These are phyloP conservation scores for Hymenochirus boettgeri DNA, from an alignment of 2,113 vertebrate genomes.

Conservation along the genomic window DNA sequence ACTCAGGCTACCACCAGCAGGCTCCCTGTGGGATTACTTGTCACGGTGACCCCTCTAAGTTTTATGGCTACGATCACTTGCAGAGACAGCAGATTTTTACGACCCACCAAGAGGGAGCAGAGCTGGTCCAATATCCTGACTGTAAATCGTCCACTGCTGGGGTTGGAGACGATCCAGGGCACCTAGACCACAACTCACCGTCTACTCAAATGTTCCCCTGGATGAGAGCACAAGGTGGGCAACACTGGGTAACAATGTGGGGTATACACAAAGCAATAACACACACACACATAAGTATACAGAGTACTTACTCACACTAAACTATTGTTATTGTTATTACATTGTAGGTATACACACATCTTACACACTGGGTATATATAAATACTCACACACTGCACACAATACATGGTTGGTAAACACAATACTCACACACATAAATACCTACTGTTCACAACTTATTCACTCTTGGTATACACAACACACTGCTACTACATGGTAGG, in stretches of 20 bases:
- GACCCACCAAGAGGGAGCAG: constrained; percentile 78
- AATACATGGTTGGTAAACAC: not conserved
- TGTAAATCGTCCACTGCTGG: constrained; percentile 89
- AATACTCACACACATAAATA: not conserved
- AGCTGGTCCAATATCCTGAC: constrained; percentile 82
- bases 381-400: not conserved
- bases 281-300: not conserved
- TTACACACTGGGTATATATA: too few relatives aligned
- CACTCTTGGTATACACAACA: not conserved
- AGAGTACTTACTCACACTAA: too few relatives aligned
- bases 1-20: constrained; percentile 61
- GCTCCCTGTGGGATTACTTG: constrained; percentile 71
- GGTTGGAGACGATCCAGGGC: constrained; percentile 82
- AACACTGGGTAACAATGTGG: not conserved
- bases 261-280: not conserved
- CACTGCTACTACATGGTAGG: not conserved
- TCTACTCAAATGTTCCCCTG: constrained; percentile 78
- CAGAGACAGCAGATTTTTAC: constrained; percentile 84
- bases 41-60: constrained; percentile 75
- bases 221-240: constrained; percentile 82
- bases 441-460: not conserved
- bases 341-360: not conserved
- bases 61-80: constrained; percentile 82
- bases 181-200: constrained; percentile 80
- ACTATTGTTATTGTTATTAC: not conserved